Evolutionary conservation across 2,113 vertebrate genomes (phyloP).

Genomic region (Hystrix brachyura): DNA sequence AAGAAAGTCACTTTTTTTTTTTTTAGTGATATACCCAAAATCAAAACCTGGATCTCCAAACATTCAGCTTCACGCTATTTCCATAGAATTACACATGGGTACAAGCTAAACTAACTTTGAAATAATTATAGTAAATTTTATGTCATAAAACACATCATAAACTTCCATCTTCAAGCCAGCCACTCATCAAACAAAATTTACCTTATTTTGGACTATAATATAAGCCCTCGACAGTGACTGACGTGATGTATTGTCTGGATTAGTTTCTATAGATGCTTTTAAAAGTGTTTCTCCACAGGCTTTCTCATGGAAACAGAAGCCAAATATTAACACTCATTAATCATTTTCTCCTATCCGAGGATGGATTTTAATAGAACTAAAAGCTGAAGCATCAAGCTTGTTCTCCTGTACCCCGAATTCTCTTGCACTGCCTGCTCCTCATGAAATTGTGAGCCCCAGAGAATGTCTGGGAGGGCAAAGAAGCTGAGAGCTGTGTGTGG

Average conservation of each 20-base stretch:
- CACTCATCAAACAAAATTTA: conserved; percentile 39
- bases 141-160: not conserved
- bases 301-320: conserved; percentile 64
- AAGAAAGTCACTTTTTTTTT: conserved; percentile 25
- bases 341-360: conserved; percentile 27
- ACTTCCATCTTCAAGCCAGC: not conserved
- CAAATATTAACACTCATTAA: conserved; percentile 67
- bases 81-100: not conserved
- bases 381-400: not conserved
- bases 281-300: conserved; percentile 61
- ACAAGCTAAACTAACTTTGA: conserved; percentile 27
- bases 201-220: conserved; percentile 50
- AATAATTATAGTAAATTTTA: conserved; percentile 41
- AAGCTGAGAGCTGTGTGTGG: fast-evolving
- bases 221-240: conserved; percentile 45
- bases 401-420: not conserved
- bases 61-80: not conserved
- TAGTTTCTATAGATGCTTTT: conserved; percentile 58
- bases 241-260: conserved; percentile 67
- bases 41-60: not conserved
- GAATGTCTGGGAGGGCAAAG: not conserved
- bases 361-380: conserved; percentile 55
- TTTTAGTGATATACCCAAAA: not conserved
- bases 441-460: not conserved
- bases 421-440: not conserved